phyloP scores from a whole-genome alignment of 2,797 vertebrate genomes.

The Balearica regulorum region DNA sequence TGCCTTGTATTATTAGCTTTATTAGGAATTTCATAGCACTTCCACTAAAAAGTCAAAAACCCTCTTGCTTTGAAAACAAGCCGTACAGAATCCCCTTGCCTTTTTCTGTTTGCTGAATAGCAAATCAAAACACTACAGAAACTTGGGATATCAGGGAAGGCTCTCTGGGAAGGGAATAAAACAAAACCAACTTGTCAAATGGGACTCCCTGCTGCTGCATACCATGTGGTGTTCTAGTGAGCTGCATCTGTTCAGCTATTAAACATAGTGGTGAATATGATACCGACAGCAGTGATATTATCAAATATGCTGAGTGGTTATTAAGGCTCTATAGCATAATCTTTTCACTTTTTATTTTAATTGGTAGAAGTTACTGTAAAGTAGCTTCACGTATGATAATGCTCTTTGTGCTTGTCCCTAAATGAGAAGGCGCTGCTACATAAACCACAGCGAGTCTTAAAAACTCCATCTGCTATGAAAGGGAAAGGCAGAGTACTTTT shows the following conservation, averaged over 20 bases:
- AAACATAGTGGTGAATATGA: conserved; percentile 33
- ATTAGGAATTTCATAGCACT: not conserved
- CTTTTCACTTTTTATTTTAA: conserved; percentile 34
- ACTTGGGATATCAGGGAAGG: conserved; percentile 23
- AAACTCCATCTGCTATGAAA: not conserved
- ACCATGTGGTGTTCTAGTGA: conserved; percentile 56
- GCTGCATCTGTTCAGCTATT: conserved; percentile 65
- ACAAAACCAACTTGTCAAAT: conserved; percentile 62
- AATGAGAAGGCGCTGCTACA: not conserved
- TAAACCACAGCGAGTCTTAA: not conserved
- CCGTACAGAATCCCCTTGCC: not conserved
- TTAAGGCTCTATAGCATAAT: not conserved
- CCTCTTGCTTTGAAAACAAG: conserved; percentile 11
- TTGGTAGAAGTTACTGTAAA: conserved; percentile 4
- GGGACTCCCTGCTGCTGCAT: conserved; percentile 58
- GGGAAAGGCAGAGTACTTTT: not conserved
- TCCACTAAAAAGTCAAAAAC: not conserved
- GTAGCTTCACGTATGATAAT: not conserved
- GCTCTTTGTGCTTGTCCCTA: not conserved
- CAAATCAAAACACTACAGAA: conserved; percentile 57
- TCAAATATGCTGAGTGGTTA: conserved; percentile 52
- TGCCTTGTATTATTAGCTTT: not conserved
- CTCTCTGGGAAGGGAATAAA: conserved; percentile 61
- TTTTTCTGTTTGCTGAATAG: conserved; percentile 44
- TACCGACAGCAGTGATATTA: conserved; percentile 26